Base-by-base conservation (phyloP, 2,888 invertebrate species). In the Calameuta idolon region DNA sequence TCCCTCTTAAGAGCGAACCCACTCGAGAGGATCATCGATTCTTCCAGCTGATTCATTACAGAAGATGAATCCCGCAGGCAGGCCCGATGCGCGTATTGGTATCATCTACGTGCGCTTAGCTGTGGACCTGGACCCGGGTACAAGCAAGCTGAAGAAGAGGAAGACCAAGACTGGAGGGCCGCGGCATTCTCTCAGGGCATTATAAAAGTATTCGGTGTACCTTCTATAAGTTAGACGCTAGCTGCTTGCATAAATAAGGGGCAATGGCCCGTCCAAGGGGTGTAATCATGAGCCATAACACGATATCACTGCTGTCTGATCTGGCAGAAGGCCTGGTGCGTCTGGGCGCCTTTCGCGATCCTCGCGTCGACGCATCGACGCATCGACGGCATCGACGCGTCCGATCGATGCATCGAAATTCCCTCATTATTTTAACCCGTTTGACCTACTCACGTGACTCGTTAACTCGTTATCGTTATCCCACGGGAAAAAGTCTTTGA, bases 201-300 rank as follows among this genome's bases (percentile, higher is more conserved):
- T 78, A 78, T 74, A 78, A 80, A 80, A 75, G 74, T 78, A 80
- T 75, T 73, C 80, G 75, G 34, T 34, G 34, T 34, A 73, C 34
- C 31, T 69, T 80, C 40, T 40, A 75, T 80, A 81, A 75, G 69
- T 80, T 73, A 75, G n/a, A 71, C 30, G 69, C 12, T 34, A 34
- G 40, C 40, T 79, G 82, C 79, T 82, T 80, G 79, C 83, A 84
- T 84, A 83, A 84, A 86, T 86, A 84, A 84, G 82, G 79, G 77
- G 76, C 83, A 80, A 80, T 77, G 77, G 79, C 79, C 78, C 71
- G 76, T 80, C 79, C 80, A 75, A 82, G 81, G 84, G 84, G 79
- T 85, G 84, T 86, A 86, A 86, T 86, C 86, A 86, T 80, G 82
- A 83, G 85, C 85, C 83, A 84, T 86, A 86, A 86, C 82, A 79